Conservation (phyloP, 2,888 invertebrate species). For the Aspidapion aeneum region DNA sequence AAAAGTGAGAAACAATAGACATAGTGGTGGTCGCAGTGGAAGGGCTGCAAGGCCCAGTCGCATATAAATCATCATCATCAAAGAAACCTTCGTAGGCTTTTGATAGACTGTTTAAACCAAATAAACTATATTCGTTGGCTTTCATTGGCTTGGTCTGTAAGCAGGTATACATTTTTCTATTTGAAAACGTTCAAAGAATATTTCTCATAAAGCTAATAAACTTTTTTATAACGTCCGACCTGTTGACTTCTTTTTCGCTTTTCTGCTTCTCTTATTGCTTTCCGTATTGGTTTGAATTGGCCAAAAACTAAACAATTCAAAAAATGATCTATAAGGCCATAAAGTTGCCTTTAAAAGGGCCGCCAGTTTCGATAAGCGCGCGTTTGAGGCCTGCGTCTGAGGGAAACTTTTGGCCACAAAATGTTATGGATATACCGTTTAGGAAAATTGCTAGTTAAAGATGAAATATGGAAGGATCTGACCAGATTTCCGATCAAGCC, state of each 20-base stretch:
- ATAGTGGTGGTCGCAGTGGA: no score
- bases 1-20: no score
- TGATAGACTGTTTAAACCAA: no score
- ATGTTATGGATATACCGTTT: slow-evolving; percentile 9
- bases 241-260: neutral
- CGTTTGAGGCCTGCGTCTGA: neutral
- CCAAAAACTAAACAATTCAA: neutral
- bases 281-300: neutral
- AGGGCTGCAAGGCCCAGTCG: no score
- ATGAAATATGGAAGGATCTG: slow-evolving; percentile 18
- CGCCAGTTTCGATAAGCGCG: neutral
- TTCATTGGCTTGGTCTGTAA: no score
- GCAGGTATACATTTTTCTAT: no score
- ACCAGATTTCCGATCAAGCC: slow-evolving; percentile 7
- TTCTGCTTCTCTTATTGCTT: neutral
- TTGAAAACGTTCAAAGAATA: no score
- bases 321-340: neutral
- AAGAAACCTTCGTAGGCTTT: no score
- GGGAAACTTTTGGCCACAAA: neutral
- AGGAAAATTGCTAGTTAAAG: slow-evolving; percentile 19
- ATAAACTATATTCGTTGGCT: no score
- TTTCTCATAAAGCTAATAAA: neutral
- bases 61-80: no score
- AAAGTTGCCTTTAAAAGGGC: neutral
- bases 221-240: neutral